Percentiles rank a stretch among this genome's conserved stretches.
Conservation (phyloP, 1,140 invertebrate species). For the Nebria ingens region DNA sequence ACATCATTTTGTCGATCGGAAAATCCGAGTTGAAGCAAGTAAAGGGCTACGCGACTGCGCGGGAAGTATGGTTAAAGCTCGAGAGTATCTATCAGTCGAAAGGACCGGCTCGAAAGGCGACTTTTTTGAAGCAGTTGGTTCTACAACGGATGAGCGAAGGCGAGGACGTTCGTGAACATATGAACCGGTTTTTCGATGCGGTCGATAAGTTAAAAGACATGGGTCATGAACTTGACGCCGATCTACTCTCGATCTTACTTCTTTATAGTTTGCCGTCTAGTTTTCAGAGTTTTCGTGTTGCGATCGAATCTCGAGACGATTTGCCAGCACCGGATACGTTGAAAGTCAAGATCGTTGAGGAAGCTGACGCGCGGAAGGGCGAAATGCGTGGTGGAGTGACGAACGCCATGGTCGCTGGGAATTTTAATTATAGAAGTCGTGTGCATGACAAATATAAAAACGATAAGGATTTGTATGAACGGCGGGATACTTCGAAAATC, state of each 20-base stretch:
- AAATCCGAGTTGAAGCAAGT: constrained; percentile 17
- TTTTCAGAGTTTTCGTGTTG: too few species aligned
- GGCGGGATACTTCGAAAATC: constrained; percentile 13
- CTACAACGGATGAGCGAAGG: constrained; percentile 20
- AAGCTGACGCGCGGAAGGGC: constrained; percentile 20
- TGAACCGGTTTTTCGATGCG: constrained; percentile 21
- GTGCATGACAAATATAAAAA: constrained; percentile 2
- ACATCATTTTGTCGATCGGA: constrained; percentile 20
- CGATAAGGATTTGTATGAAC: background rate
- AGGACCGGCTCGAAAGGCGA: too few species aligned
- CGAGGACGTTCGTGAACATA: constrained; percentile 21
- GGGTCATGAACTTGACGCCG: constrained; percentile 19
- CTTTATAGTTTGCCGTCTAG: constrained; percentile 24
- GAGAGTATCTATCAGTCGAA: constrained; percentile 20
- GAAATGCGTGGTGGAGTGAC: background rate
- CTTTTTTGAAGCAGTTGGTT: constrained; percentile 16
- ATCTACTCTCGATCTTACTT: constrained; percentile 22
- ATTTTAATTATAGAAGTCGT: too few species aligned
- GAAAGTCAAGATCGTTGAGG: constrained; percentile 28
- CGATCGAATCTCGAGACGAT: too few species aligned
- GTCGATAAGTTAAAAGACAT: constrained; percentile 22
- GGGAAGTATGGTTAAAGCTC: constrained; percentile 21
- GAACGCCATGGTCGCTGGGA: constrained; percentile 12
- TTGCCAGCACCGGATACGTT: too few species aligned
- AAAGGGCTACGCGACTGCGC: constrained; percentile 15